These are phyloP conservation scores for Tiliacea aurago DNA, from an alignment of 2,888 invertebrate species.

Conservation along the genomic window DNA sequence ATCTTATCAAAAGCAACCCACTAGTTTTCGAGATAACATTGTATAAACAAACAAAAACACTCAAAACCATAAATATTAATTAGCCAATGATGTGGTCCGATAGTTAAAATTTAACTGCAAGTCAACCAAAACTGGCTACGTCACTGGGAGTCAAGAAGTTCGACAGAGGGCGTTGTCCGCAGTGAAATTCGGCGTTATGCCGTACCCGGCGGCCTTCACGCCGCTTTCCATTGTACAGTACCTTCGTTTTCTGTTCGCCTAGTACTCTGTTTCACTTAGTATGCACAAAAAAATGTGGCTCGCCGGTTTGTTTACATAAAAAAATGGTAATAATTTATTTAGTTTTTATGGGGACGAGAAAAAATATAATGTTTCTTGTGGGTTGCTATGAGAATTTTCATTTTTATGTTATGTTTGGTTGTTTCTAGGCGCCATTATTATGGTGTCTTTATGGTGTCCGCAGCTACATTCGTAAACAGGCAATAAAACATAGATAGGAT, in stretches of 20 bases:
- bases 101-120: constrained; percentile 60
- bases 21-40: constrained; percentile 13
- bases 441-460: neutral
- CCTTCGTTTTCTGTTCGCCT: constrained; percentile 80
- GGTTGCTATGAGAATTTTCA: constrained; percentile 32
- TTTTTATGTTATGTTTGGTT: constrained; percentile 12
- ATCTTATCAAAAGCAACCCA: constrained; percentile 16
- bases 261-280: constrained; percentile 70
- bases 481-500: constrained; percentile 27
- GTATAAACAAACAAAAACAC: constrained; percentile 36
- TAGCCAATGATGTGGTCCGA: constrained; percentile 23
- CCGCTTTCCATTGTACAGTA: constrained; percentile 79
- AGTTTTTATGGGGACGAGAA: constrained; percentile 38
- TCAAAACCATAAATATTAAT: constrained; percentile 46
- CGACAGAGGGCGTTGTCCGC: constrained; percentile 77
- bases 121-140: constrained; percentile 60
- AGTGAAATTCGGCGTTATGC: constrained; percentile 81
- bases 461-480: constrained; percentile 29
- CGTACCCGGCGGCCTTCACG: constrained; percentile 78
- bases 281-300: constrained; percentile 73
- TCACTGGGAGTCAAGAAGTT: constrained; percentile 71
- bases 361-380: constrained; percentile 30
- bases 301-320: constrained; percentile 57
- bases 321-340: constrained; percentile 39
- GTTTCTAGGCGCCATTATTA: constrained; percentile 20